A percentile compares a stretch with the other conserved stretches of the same genome.
These are phyloP conservation scores for Phrynosoma platyrhinos DNA, from an alignment of 2,113 vertebrate species.

Conservation along the genomic window DNA sequence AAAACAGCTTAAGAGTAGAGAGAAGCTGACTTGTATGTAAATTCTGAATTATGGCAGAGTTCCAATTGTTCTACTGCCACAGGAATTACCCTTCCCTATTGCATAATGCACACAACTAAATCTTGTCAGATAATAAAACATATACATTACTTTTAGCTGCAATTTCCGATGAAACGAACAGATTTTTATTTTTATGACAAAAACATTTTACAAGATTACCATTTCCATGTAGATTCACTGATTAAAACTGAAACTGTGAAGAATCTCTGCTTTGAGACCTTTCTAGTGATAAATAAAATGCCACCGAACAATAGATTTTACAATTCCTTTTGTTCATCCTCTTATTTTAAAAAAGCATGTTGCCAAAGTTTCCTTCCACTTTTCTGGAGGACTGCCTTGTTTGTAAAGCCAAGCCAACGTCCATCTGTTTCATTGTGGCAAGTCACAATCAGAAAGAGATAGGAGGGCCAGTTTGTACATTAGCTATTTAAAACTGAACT, in stretches of 20 bases:
- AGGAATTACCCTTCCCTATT: conserved; percentile 16
- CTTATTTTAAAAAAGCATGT: conserved; percentile 4
- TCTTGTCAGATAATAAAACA: not conserved
- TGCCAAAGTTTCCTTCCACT: conserved; percentile 2
- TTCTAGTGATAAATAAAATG: conserved; percentile 16
- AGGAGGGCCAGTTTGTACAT: conserved; percentile 15
- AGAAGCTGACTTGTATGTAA: conserved; percentile 30
- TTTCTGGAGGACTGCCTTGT: not conserved
- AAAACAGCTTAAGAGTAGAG: conserved; percentile 25
- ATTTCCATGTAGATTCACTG: conserved; percentile 35
- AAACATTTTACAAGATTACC: not conserved
- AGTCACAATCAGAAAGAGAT: not conserved
- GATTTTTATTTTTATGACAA: not conserved
- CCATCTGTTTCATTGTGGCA: not conserved
- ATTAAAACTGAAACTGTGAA: not conserved
- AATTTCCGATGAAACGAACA: conserved; percentile 14
- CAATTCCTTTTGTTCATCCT: not conserved
- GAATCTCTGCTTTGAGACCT: not conserved
- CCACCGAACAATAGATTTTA: not conserved
- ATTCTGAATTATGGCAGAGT: conserved; percentile 48
- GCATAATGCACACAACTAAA: not conserved
- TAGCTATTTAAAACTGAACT: not conserved
- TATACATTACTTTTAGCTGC: conserved; percentile 22
- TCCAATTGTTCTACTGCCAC: not conserved
- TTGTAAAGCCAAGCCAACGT: not conserved